A percentile compares a stretch with the other conserved stretches of the same genome.
phyloP scores from a whole-genome alignment of 2,113 vertebrate genomes.

The Dipodomys merriami region DNA sequence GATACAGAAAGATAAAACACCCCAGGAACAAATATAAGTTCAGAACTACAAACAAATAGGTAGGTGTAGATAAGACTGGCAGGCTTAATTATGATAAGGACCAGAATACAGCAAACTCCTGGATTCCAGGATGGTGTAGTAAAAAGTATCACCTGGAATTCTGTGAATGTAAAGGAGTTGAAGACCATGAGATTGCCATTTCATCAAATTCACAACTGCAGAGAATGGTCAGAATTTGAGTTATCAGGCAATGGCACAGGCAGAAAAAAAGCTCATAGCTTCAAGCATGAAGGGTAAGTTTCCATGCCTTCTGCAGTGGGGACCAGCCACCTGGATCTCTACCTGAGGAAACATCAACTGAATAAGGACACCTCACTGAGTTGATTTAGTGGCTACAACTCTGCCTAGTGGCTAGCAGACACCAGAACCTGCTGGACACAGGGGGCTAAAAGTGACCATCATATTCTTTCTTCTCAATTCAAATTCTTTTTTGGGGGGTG shows the following conservation, averaged over 20 bases:
- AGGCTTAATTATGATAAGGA: background rate
- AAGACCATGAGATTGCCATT: background rate
- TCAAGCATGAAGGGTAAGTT: accelerated
- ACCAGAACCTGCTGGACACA: background rate
- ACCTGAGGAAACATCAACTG: background rate
- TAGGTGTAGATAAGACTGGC: background rate
- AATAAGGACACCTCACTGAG: background rate
- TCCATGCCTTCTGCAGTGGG: background rate
- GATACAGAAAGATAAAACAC: slow-evolving; percentile 45
- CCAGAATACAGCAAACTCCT: background rate
- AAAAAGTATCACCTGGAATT: background rate
- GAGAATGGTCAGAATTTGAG: background rate
- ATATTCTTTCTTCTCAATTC: background rate
- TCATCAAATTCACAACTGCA: accelerated
- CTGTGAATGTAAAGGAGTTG: background rate
- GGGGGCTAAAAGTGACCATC: background rate
- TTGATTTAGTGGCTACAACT: background rate
- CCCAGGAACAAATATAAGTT: slow-evolving; percentile 25
- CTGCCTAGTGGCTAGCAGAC: background rate
- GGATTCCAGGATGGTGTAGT: background rate
- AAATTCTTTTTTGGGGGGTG: background rate
- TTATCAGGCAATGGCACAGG: accelerated
- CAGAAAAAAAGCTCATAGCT: background rate
- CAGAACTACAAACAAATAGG: background rate
- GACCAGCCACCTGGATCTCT: background rate